Evolutionary conservation across 2,888 invertebrate genomes (phyloP).

Genomic region (Thereva unica): DNA sequence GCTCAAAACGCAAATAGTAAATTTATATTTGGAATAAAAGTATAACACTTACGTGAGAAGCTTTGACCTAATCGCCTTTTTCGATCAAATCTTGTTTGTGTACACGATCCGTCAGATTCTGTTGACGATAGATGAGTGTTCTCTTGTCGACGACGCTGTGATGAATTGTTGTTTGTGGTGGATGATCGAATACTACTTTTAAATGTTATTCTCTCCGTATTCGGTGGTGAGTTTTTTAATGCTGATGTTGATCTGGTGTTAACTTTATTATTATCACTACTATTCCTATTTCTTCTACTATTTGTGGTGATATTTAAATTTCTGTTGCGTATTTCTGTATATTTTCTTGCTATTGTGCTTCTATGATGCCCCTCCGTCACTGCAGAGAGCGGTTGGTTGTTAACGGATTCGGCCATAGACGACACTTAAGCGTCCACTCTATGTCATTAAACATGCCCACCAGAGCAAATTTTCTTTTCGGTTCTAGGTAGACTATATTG

Average conservation of each 20-base stretch:
- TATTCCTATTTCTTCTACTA: conserved; percentile 22
- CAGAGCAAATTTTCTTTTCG: conserved; percentile 27
- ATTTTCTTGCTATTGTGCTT: conserved; percentile 46
- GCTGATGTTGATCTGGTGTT: conserved; percentile 40
- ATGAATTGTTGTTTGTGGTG: conserved; percentile 11
- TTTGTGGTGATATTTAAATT: conserved; percentile 22
- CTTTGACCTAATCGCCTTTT: conserved; percentile 34
- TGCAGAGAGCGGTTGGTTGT: conserved; percentile 74
- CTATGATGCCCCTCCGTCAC: conserved; percentile 66
- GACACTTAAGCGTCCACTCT: conserved; percentile 74
- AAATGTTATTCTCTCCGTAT: conserved; percentile 1
- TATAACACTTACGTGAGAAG: conserved; percentile 14
- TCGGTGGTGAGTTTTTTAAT: neutral
- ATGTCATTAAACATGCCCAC: conserved; percentile 58
- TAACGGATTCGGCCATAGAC: conserved; percentile 92
- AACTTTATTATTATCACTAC: conserved; percentile 43
- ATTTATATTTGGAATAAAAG: neutral
- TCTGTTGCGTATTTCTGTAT: conserved; percentile 42
- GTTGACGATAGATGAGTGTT: conserved; percentile 16
- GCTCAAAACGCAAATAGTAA: no score
- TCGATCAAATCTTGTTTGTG: conserved; percentile 20
- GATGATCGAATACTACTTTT: conserved; percentile 13
- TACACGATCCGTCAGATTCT: conserved; percentile 22
- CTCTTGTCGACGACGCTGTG: conserved; percentile 4
- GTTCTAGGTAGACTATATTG: conserved; percentile 19